Conservation (phyloP, 2,888 invertebrate species). For the Drosophila monieri region DNA sequence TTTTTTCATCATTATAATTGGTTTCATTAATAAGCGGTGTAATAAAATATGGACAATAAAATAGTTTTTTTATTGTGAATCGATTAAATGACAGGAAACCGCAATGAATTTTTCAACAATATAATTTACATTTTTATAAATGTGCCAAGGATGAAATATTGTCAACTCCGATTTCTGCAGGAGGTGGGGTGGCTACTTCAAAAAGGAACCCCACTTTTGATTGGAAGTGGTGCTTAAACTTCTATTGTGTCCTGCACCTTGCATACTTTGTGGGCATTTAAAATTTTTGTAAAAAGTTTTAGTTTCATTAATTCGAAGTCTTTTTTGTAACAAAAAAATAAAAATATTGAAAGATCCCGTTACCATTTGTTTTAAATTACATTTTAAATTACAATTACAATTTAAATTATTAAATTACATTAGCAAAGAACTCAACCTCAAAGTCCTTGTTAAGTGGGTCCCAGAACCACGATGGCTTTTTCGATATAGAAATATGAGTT, state of each 20-base stretch:
- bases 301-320: no score
- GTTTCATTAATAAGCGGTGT: constrained; percentile 50
- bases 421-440: background rate
- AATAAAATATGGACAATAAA: constrained; percentile 45
- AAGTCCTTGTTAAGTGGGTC: background rate
- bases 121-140: constrained; percentile 25
- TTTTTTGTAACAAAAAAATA: no score
- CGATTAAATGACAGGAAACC: constrained; percentile 45
- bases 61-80: constrained; percentile 17
- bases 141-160: background rate
- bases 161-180: background rate
- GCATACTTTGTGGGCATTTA: background rate
- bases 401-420: background rate
- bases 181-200: background rate
- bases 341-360: no score
- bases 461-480: background rate
- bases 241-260: background rate
- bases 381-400: background rate
- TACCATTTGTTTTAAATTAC: background rate
- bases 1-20: constrained; percentile 56
- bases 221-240: background rate
- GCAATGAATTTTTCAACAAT: constrained; percentile 45
- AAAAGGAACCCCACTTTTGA: background rate
- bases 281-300: no score
- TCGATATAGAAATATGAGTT: background rate